Evolutionary conservation across 2,797 vertebrate genomes (phyloP), one percentile per base, ranked within the genome.

Genomic region (Acanthornis magna): DNA sequence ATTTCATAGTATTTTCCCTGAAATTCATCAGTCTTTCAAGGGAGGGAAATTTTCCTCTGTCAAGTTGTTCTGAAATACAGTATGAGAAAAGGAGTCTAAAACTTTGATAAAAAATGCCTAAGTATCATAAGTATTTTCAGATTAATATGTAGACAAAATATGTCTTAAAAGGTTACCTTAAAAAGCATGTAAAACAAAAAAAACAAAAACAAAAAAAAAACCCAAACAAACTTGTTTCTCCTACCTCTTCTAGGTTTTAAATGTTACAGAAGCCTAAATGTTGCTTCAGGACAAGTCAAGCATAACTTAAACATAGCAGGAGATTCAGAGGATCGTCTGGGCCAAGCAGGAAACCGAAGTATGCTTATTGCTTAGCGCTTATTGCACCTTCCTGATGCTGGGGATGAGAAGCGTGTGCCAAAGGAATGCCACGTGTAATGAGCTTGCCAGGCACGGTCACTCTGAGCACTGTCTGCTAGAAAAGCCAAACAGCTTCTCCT

Each of bases 351-450:
- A 40, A 72, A 40, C 8, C 0, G 10, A 36, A 12, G 10, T 16
- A 27, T 1, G 13, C 5, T 50, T 5, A 26, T 18, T 17, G 32
- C 14, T 2, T 2, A 6, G 9, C 2, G 29, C 21, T 34, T 29
- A 43, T 70, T 40, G 53, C 29, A 19, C 15, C 57, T 26, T 57
- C 30, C 70, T 7, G 66, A 10, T 18, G 16, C 29, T 6, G 78
- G 21, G 23, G 8, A 11, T 12, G 29, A 27, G 43, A 25, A n/a
- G 17, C 0, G 5, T 47, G n/a, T 4, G 6, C 17, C 0, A 7
- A 16, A 32, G 36, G 2, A 38, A 15, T 2, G 16, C 16, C 15
- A 2, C 0, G 10, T 5, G 25, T 3, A 3, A 22, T 13, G 20
- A 11, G 5, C 15, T 43, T 8, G 29, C 21, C 12, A 8, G 47